Percentiles rank a stretch among this genome's conserved stretches.
Conservation (phyloP, 2,888 invertebrate species). For the Nycteola revayana region DNA sequence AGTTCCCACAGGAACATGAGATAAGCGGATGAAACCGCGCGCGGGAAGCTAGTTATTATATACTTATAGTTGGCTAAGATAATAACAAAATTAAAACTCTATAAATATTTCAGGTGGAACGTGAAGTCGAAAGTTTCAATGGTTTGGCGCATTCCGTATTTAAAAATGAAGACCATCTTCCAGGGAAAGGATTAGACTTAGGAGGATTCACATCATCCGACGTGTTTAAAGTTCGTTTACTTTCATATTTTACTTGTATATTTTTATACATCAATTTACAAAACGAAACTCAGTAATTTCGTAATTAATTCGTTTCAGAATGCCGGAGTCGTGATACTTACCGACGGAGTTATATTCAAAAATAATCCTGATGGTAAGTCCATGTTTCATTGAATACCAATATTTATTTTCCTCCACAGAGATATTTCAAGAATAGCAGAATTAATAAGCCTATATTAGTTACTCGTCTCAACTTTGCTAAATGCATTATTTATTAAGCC, state of each 20-base stretch:
- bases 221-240: constrained; percentile 58
- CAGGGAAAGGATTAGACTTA: constrained; percentile 63
- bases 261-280: background rate
- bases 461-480: no score
- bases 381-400: no score
- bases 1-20: no score
- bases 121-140: constrained; percentile 73
- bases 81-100: no score
- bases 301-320: constrained; percentile 84
- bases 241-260: background rate
- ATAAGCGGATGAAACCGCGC: no score
- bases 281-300: background rate
- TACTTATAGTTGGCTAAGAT: no score
- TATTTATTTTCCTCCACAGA: no score
- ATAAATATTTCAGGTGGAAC: constrained; percentile 56
- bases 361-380: constrained; percentile 83
- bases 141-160: constrained; percentile 64
- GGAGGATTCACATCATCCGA: constrained; percentile 62
- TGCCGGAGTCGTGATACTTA: constrained; percentile 88
- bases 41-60: no score
- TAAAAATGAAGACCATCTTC: constrained; percentile 67
- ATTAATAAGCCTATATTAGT: no score
- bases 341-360: constrained; percentile 86
- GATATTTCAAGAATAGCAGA: no score
- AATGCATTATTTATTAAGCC: no score